phyloP scores from a whole-genome alignment of 2,888 invertebrate genomes.

The Meta bourneti region DNA sequence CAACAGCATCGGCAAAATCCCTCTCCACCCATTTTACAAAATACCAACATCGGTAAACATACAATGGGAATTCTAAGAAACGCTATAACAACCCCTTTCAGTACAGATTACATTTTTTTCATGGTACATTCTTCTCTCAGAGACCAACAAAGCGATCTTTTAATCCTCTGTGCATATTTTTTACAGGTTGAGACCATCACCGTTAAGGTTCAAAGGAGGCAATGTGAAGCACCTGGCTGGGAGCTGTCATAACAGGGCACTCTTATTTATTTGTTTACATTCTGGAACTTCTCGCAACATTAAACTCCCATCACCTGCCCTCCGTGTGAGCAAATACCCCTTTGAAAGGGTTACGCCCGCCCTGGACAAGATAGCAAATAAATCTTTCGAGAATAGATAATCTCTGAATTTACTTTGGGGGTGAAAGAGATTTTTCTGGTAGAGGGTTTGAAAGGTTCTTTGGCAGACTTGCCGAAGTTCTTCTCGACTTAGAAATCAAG shows the following conservation, averaged over 20 bases:
- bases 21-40: neutral
- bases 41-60: neutral
- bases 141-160: neutral
- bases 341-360: slow-evolving; percentile 52
- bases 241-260: slow-evolving; percentile 32
- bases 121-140: neutral
- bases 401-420: neutral
- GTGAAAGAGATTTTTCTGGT: neutral
- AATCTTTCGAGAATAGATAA: slow-evolving; percentile 25
- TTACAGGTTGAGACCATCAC: slow-evolving; percentile 13
- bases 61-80: neutral
- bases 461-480: too few species aligned
- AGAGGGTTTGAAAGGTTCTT: too few species aligned
- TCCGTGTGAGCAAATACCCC: slow-evolving; percentile 16
- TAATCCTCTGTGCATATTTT: slow-evolving; percentile 16
- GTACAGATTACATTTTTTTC: neutral
- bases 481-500: too few species aligned
- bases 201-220: slow-evolving; percentile 10
- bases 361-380: slow-evolving; percentile 70
- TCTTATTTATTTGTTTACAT: slow-evolving; percentile 71
- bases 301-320: neutral
- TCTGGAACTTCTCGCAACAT: neutral
- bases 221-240: slow-evolving; percentile 34
- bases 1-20: neutral
- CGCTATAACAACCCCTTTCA: neutral